Conservation (phyloP, 2,888 invertebrate species). For the Eueremaeus valkanovi region DNA sequence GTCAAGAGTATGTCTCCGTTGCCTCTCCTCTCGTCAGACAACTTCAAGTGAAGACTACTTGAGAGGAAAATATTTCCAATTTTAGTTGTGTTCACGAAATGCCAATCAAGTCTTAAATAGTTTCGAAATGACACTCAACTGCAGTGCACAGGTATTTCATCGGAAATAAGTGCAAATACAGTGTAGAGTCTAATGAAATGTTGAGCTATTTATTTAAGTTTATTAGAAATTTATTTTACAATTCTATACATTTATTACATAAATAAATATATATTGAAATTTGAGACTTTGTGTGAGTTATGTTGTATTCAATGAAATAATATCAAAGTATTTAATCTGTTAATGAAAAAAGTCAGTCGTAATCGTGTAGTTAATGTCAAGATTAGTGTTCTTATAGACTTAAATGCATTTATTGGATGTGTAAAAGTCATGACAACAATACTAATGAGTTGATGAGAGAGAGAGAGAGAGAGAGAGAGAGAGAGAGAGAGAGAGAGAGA, state of each 20-base stretch:
- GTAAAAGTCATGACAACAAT: slow-evolving; percentile 33
- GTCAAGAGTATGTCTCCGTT: slow-evolving; percentile 1
- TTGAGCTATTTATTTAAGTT: no score
- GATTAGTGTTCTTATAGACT: neutral
- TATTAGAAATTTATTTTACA: neutral
- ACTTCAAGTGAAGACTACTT: slow-evolving; percentile 1
- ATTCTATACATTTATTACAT: neutral
- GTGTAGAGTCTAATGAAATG: no score
- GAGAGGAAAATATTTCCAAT: slow-evolving; percentile 17
- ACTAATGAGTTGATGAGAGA: neutral
- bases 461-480: neutral
- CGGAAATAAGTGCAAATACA: neutral
- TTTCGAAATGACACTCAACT: neutral
- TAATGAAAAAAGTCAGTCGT: neutral
- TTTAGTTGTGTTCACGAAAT: slow-evolving; percentile 6
- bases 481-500: no score
- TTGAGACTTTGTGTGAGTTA: neutral
- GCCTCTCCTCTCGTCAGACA: neutral
- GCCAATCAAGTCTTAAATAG: neutral
- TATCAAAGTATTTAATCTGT: neutral
- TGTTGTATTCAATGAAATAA: neutral
- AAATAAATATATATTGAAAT: neutral
- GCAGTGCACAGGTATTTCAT: neutral
- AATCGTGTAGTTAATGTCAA: slow-evolving; percentile 18
- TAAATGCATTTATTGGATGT: slow-evolving; percentile 9